A percentile compares a stretch with the other conserved stretches of the same genome.
Evolutionary conservation across 2,797 vertebrate species (phyloP).

Genomic region (Molossus alvarezi): DNA sequence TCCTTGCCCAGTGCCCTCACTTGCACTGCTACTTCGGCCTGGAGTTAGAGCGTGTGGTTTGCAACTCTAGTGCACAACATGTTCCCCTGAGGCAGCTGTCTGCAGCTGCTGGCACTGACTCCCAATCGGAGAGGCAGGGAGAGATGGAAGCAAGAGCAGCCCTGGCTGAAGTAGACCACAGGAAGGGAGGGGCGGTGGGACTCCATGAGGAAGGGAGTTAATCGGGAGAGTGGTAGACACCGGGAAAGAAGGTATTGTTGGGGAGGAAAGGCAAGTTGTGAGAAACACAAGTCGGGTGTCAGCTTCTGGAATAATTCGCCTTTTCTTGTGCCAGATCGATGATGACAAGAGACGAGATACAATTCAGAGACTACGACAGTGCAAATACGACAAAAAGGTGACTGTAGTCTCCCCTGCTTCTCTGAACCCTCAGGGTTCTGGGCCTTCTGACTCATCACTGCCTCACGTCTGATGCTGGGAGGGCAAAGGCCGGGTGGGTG

Average conservation of each 20-base stretch:
- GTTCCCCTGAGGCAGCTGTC: neutral
- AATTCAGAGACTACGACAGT: conserved; percentile 91
- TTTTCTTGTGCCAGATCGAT: conserved; percentile 93
- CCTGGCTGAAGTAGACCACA: neutral
- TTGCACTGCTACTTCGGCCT: neutral
- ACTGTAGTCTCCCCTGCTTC: neutral
- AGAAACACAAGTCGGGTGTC: neutral
- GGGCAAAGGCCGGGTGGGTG: neutral
- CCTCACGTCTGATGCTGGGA: neutral
- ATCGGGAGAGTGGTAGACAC: neutral
- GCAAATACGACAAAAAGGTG: conserved; percentile 98
- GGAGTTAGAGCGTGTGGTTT: neutral
- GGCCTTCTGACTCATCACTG: fast-evolving
- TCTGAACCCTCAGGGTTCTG: neutral
- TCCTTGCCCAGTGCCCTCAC: neutral
- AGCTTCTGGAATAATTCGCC: neutral
- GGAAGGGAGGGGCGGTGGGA: neutral
- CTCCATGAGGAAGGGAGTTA: neutral
- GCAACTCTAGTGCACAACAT: neutral
- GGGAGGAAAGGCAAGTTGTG: neutral
- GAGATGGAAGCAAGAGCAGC: neutral
- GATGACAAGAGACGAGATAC: conserved; percentile 95
- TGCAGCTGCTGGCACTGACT: neutral
- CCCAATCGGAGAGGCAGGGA: neutral
- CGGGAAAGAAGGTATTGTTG: neutral